A percentile compares a stretch with the other conserved stretches of the same genome.
Evolutionary conservation across 2,888 invertebrate species (phyloP).

Genomic region (Idaea aversata): DNA sequence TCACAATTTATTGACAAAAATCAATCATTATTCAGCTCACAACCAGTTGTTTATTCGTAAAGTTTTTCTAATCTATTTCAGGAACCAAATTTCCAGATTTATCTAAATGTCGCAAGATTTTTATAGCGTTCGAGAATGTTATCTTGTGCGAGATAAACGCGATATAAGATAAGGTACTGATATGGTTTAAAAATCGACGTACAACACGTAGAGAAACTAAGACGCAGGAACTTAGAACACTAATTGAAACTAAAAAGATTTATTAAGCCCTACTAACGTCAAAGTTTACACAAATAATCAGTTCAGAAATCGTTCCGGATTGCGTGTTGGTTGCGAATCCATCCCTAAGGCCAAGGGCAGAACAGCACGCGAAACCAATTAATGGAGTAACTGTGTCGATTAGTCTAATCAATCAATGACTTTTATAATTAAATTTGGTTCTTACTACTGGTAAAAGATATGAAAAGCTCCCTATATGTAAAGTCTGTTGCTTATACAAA

Average conservation of each 20-base stretch:
- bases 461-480: background rate
- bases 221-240: background rate
- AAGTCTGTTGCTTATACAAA: background rate
- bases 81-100: constrained; percentile 23
- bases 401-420: background rate
- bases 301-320: constrained; percentile 17
- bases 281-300: constrained; percentile 10
- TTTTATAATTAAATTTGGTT: background rate
- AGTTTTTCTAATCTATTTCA: constrained; percentile 18
- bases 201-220: constrained; percentile 2
- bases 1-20: background rate
- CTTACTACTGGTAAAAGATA: background rate
- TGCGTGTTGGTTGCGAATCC: constrained; percentile 22
- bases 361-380: constrained; percentile 56
- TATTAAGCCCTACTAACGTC: constrained; percentile 4
- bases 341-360: constrained; percentile 59
- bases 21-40: background rate
- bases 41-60: too few species aligned
- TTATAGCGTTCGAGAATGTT: constrained; percentile 11
- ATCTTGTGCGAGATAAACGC: constrained; percentile 27
- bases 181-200: background rate
- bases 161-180: constrained; percentile 11
- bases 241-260: constrained; percentile 5
- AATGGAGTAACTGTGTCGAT: constrained; percentile 28
- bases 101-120: constrained; percentile 17